Conservation (phyloP, 1,140 invertebrate genomes). For the Drosophila pandora region DNA sequence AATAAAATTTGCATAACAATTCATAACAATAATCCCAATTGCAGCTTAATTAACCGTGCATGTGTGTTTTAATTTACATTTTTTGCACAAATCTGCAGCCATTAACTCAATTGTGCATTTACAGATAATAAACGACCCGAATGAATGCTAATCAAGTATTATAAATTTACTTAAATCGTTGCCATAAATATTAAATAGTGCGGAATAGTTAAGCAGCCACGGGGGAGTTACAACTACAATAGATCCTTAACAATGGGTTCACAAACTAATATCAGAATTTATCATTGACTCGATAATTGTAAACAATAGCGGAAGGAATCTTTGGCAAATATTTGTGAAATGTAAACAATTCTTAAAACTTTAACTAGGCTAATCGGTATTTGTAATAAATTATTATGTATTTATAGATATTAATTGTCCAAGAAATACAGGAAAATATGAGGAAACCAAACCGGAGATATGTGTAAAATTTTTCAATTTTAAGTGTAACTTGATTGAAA, state of each 20-base stretch:
- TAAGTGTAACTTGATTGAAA: conserved; percentile 56
- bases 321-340: conserved; percentile 5
- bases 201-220: conserved; percentile 18
- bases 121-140: conserved; percentile 28
- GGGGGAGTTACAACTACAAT: conserved; percentile 11
- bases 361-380: conserved; percentile 27
- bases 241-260: conserved; percentile 2
- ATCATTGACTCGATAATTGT: conserved; percentile 36
- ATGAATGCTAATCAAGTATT: conserved; percentile 43
- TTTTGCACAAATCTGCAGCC: conserved; percentile 32
- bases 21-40: conserved; percentile 44
- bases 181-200: conserved; percentile 40
- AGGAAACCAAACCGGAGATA: conserved; percentile 10
- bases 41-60: conserved; percentile 42
- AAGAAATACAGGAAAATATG: conserved; percentile 47
- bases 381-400: conserved; percentile 17
- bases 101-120: conserved; percentile 46
- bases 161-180: conserved; percentile 28
- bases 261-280: conserved; percentile 26
- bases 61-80: conserved; percentile 35
- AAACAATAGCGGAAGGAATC: conserved; percentile 29
- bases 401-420: conserved; percentile 37
- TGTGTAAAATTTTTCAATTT: conserved; percentile 43
- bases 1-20: conserved; percentile 42
- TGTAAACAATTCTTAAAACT: conserved; percentile 26